Evolutionary conservation across 2,797 vertebrate species (phyloP).

Genomic region (Orestias chungarensis): DNA sequence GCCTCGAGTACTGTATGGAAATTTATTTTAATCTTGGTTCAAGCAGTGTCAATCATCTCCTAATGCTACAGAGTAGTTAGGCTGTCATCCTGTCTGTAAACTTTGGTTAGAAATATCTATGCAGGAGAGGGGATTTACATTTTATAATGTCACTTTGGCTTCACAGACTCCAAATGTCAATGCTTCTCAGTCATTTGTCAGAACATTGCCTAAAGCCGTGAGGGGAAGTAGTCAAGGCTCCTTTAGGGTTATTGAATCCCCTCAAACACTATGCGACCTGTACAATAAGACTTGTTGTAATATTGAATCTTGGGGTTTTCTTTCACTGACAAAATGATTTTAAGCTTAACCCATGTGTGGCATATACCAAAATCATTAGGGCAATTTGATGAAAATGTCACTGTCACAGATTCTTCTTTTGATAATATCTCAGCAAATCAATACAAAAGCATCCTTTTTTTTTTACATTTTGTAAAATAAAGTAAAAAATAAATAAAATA

Average conservation of each 20-base stretch:
- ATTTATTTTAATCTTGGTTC: slow-evolving; percentile 47
- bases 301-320: slow-evolving; percentile 22
- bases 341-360: slow-evolving; percentile 26
- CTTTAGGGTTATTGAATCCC: slow-evolving; percentile 23
- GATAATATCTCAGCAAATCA: slow-evolving; percentile 18
- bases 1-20: slow-evolving; percentile 28
- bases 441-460: slow-evolving; percentile 5
- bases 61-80: slow-evolving; percentile 28
- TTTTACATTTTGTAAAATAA: slow-evolving; percentile 21
- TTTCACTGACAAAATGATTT: slow-evolving; percentile 16
- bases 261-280: slow-evolving; percentile 23
- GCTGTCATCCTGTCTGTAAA: slow-evolving; percentile 36
- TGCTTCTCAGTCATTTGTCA: slow-evolving; percentile 34
- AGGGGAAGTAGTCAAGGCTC: slow-evolving; percentile 11
- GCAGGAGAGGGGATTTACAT: slow-evolving; percentile 40
- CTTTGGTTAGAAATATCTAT: slow-evolving; percentile 33
- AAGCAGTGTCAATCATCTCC: slow-evolving; percentile 50
- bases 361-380: slow-evolving; percentile 24
- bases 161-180: slow-evolving; percentile 45
- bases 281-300: slow-evolving; percentile 13
- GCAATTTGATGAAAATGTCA: slow-evolving; percentile 38
- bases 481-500: not conserved
- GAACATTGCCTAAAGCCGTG: slow-evolving; percentile 27
- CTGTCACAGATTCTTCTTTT: slow-evolving; percentile 18
- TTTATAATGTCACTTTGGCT: slow-evolving; percentile 36